Evolutionary conservation across 2,888 invertebrate species (phyloP).

Genomic region (Cheilosia soror): DNA sequence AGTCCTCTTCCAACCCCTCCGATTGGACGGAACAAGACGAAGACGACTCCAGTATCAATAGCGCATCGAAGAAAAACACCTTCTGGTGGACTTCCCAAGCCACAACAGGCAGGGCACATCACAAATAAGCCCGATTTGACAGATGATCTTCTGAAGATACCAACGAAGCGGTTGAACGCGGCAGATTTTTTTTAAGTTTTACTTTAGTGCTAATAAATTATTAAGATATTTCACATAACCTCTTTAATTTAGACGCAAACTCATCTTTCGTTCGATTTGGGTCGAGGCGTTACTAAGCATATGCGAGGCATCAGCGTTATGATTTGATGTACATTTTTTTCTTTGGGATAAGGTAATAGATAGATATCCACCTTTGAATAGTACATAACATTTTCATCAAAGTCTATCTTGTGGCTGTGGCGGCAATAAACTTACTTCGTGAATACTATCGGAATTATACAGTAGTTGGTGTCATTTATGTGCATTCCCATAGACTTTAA

Average conservation of each 20-base stretch:
- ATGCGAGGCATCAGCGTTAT: too few species aligned
- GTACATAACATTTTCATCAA: too few species aligned
- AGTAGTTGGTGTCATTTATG: neutral
- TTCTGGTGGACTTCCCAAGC: constrained; percentile 60
- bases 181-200: constrained; percentile 90
- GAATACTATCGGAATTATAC: too few species aligned
- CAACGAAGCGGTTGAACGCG: constrained; percentile 90
- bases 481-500: neutral
- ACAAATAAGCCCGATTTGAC: constrained; percentile 85
- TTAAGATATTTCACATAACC: neutral
- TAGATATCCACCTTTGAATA: too few species aligned
- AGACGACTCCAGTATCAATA: constrained; percentile 82
- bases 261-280: too few species aligned
- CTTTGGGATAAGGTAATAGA: too few species aligned
- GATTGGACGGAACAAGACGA: constrained; percentile 57
- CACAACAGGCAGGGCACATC: constrained; percentile 55
- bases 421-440: too few species aligned
- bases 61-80: constrained; percentile 81
- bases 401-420: too few species aligned
- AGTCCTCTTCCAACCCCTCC: constrained; percentile 80
- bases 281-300: too few species aligned
- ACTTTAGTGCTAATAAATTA: constrained; percentile 10
- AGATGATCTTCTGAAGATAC: constrained; percentile 93
- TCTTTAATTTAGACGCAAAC: neutral
- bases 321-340: too few species aligned